Base-by-base conservation (phyloP, 2,888 invertebrate genomes). In the Agriopis aurantiaria region DNA sequence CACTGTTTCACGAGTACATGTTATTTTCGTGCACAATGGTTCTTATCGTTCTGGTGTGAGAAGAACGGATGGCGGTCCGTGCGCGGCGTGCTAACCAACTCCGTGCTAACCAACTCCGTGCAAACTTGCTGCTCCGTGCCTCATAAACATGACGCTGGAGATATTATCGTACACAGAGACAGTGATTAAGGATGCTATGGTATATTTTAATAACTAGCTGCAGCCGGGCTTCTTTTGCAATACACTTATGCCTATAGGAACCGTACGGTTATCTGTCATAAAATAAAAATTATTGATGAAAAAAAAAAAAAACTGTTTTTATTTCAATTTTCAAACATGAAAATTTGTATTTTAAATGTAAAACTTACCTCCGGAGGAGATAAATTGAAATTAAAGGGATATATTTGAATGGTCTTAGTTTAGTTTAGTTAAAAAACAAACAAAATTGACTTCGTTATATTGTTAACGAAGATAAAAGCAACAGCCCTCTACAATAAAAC, bases 41-140 rank as follows among this genome's bases (percentile, higher is more conserved):
- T 40, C 57, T 69, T 72, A 72, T 69, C 69, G 58, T 40, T n/a
- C 48, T 14, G 23, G 65, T 57, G 66, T 62, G 53, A 48, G 53
- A 46, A 59, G 65, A 53, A 60, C 59, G 53, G 60, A 60, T 60
- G 64, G 45, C 46, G 65, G 45, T 63, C 49, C 68, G 72, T 72
- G 72, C 65, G 12, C 45, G 51, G 66, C 10, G 46, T 49, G 40
- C 53, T 59, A 63, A 68, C 58, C 45, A 11, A 14, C 14, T 10
- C 3, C 14, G 56, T 14, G 14, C 57, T 11, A 14, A 43, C 14
- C n/a, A n/a, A n/a, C n/a, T n/a, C 3, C 14, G 56, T n/a, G 14
- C 57, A 17, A n/a, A 43, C 14, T 43, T 10, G 41, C 56, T 56
- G 43, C 12, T 17, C 57, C n/a, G 8, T 17, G 55, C 14, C 43